Evolutionary conservation across 2,888 invertebrate genomes (phyloP), one percentile per base, ranked within the genome.

Genomic region (Machimus atricapillus): DNA sequence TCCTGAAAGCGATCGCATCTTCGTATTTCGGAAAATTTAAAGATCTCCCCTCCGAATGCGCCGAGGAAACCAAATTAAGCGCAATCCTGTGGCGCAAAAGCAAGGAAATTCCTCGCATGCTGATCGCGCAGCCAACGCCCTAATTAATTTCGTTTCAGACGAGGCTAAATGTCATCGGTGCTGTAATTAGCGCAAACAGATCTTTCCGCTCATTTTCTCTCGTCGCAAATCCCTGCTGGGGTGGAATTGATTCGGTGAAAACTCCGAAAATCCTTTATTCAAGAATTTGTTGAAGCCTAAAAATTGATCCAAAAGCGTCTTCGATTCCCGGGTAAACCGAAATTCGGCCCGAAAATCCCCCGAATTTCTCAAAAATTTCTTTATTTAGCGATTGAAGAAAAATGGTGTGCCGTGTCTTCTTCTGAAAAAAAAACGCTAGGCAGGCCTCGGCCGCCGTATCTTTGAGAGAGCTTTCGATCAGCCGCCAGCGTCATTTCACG

Each of bases 401-500:
- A 79, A 79, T 52, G 46, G 40, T 78, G 27, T 23, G 14, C 27
- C 14, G 58, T n/a, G n/a, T n/a, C 31, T 1, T 46, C 7, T 27
- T 27, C 8, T 79, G 79, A 31, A 52, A 52, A 79, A 79, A 79
- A 19, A 56, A 19, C 56, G 56, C 8, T 16, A 56, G 31, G 31
- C n/a, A n/a, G 56, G 56, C 56, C 56, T 27, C 40, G 31, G 56
- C 8, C 43, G 46, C 74, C 74, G 74, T 74, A 43, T 85, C 31
- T 19, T n/a, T 9, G 74, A 73, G 74, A 85, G 52, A 85, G 85
- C 85, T 85, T 74, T 85, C 46, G 85, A 73, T 82, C 85, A 52
- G 85, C 16, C 27, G 16, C 73, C 73, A 74, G 74, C 85, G 74
- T 43, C 85, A 85, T 31, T 58, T 82, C 40, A 52, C 85, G 40